A percentile compares a stretch with the other conserved stretches of the same genome.
Evolutionary conservation across 2,113 vertebrate genomes (phyloP).

Genomic region (Mormoops blainvillei): DNA sequence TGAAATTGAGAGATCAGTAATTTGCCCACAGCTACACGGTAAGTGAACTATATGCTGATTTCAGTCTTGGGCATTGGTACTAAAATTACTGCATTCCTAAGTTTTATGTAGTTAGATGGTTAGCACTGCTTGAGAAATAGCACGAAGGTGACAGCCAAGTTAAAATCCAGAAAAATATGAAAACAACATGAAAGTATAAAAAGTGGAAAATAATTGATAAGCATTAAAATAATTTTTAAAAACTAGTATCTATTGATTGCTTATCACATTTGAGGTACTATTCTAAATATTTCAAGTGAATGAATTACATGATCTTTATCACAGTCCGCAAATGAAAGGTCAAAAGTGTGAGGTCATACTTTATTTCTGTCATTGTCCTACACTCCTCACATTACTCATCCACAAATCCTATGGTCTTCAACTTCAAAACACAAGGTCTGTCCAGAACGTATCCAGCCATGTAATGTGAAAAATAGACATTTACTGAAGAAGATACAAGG

Average conservation of each 20-base stretch:
- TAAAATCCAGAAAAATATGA: neutral
- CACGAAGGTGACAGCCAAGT: neutral
- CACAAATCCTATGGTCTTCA: neutral
- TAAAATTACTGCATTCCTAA: neutral
- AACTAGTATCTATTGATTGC: neutral
- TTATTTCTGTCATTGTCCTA: neutral
- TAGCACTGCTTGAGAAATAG: neutral
- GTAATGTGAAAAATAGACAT: too few species aligned
- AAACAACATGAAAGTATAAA: neutral
- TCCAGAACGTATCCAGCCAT: too few species aligned
- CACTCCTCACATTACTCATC: neutral
- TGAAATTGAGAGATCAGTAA: constrained; percentile 60
- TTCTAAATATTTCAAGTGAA: neutral
- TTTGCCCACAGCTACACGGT: constrained; percentile 33
- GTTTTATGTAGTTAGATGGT: neutral
- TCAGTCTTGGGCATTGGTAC: neutral
- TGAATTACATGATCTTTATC: neutral
- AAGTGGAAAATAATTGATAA: neutral
- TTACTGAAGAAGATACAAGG: too few species aligned
- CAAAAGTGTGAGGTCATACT: neutral
- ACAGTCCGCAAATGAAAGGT: neutral
- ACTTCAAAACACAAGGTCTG: neutral
- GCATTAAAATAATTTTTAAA: neutral
- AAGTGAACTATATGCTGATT: constrained; percentile 34
- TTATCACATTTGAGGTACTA: neutral